Percentiles rank a stretch among this genome's conserved stretches.
Conservation (phyloP, 2,888 invertebrate genomes). For the Brachycybe producta region DNA sequence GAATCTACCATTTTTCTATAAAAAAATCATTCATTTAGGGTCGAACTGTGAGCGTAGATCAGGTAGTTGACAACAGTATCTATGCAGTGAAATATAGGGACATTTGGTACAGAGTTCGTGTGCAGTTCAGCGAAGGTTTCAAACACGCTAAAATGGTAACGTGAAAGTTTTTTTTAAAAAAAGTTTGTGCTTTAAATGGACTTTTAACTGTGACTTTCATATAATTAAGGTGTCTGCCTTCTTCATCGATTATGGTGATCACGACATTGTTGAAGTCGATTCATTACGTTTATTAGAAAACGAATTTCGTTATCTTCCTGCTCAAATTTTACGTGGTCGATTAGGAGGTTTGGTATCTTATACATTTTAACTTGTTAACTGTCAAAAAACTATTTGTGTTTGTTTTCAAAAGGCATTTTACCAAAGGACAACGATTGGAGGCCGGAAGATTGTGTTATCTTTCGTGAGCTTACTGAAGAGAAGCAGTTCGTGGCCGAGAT, state of each 20-base stretch:
- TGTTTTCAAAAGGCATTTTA: constrained; percentile 34
- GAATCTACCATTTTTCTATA: no score
- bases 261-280: constrained; percentile 42
- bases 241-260: constrained; percentile 52
- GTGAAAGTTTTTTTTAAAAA: not conserved
- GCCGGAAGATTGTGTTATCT: constrained; percentile 56
- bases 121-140: not conserved
- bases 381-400: not conserved
- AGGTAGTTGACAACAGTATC: no score
- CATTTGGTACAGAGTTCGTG: not conserved
- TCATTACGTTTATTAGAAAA: constrained; percentile 43
- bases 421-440: constrained; percentile 52
- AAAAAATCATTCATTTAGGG: no score
- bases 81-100: not conserved
- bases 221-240: constrained; percentile 44
- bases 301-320: constrained; percentile 46
- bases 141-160: not conserved
- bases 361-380: constrained; percentile 15
- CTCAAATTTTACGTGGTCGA: constrained; percentile 52
- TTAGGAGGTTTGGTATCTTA: constrained; percentile 44
- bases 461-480: constrained; percentile 55
- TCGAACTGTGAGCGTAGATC: no score
- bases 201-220: not conserved
- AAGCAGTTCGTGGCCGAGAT: constrained; percentile 54
- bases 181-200: not conserved